Evolutionary conservation across 2,888 invertebrate species (phyloP).

Genomic region (Chrysolina americana): DNA sequence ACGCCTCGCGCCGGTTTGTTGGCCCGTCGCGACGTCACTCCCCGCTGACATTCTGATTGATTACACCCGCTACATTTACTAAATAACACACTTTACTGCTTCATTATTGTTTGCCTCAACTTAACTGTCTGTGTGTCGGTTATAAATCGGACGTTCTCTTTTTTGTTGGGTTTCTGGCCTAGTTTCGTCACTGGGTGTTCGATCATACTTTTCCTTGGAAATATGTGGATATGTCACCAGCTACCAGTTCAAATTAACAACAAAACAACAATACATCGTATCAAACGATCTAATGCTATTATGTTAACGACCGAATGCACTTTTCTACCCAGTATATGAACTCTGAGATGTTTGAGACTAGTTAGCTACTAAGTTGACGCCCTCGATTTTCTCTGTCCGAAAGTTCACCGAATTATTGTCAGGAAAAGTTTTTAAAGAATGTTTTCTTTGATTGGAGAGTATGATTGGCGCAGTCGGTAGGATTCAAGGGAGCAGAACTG

Average conservation of each 20-base stretch:
- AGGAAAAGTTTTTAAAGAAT: too few species aligned
- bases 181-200: slow-evolving; percentile 12
- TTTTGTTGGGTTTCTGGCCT: slow-evolving; percentile 33
- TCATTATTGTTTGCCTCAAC: slow-evolving; percentile 61
- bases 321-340: too few species aligned
- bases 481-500: too few species aligned
- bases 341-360: too few species aligned
- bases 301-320: too few species aligned
- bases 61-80: slow-evolving; percentile 68
- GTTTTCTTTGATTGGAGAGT: too few species aligned
- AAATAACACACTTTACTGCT: slow-evolving; percentile 68
- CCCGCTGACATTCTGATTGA: slow-evolving; percentile 68
- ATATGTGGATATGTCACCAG: background rate
- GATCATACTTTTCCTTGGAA: background rate
- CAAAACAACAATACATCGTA: too few species aligned
- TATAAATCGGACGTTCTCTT: slow-evolving; percentile 40
- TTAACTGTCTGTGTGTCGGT: slow-evolving; percentile 35
- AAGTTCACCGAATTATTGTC: too few species aligned
- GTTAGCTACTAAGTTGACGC: too few species aligned
- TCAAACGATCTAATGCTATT: too few species aligned
- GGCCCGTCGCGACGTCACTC: slow-evolving; percentile 63
- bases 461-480: too few species aligned
- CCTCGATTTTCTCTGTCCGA: too few species aligned
- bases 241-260: background rate
- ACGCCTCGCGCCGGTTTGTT: slow-evolving; percentile 62